Base-by-base conservation (phyloP, 2,888 invertebrate species). In the Gibbula magus region DNA sequence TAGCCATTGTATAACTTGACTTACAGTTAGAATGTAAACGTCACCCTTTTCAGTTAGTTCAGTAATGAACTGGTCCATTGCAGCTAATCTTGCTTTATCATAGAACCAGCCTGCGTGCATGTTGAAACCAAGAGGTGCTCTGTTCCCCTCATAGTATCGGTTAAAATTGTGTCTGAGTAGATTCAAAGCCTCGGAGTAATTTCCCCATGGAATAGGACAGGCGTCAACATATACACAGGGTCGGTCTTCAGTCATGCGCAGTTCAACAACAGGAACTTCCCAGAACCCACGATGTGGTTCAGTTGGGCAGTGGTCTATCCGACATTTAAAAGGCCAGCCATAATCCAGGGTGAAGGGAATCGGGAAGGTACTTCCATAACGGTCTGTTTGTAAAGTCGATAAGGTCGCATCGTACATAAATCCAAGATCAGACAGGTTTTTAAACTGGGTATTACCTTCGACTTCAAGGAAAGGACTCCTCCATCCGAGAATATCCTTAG, bases 311-410 rank as follows among this genome's bases (percentile, higher is more conserved):
- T 89, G 88, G 22, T 85, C 86, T 0, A 90, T 87, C 32, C 87
- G 86, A 73, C 90, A 90, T 20, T 85, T 85, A 51, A 88, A 89
- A 2, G 89, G 88, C 82, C 87, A 90, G 0, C 89, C 88, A 70
- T 82, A 97, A 93, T 98, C 98, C 61, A 98, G 94, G 0, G 98
- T 98, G 93, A 98, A 98, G 0, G 98, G 98, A 56, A 80, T 82
- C 18, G 83, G 79, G 13, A 83, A 85, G 16, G 86, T 86, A 39
- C 53, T 25, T 8, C 39, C 32, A 52, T 51, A 3, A 20, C 7
- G 3, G 52, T 73, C 75, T 0, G 66, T 52, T 56, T 52, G 35
- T 35, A 76, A 77, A 29, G 83, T 80, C 16, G 81, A 78, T n/a
- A 90, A 81, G 2, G 90, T 88, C 10, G 88, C 87, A 77, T 90